Base-by-base conservation (phyloP, 1,140 invertebrate species). In the Frieseomelitta varia region DNA sequence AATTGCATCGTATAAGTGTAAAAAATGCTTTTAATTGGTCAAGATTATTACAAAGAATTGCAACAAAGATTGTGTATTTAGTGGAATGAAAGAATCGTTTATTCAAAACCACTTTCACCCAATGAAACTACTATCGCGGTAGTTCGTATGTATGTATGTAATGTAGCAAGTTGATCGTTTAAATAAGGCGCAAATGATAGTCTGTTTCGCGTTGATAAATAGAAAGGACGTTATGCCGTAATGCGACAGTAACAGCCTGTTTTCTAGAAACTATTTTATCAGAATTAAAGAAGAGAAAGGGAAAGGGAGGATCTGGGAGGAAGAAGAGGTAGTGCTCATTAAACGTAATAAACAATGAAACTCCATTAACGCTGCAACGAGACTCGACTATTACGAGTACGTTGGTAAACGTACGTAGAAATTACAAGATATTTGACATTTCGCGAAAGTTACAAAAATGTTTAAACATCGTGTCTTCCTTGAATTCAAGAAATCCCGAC, bases 51-150 rank as follows among this genome's bases (percentile, higher is more conserved):
- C 67, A 34, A n/a, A 73, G 10, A n/a, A 47, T 47, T 8, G 8
- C 39, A 47, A 47, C 39, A 30, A 53, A 73, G 8, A 17, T 53
- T 39, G 71, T 39, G 15, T n/a, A 17, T 15, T 17, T n/a, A 24
- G n/a, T 27, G 71, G 71, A 73, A 73, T 51, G 30, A 73, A 73
- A 73, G 71, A 73, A 73, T 53, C 71, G 71, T 73, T 51, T 73
- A 55, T 73, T 21, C 47, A 27, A 73, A 55, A 73, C 71, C 71
- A 73, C 71, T 73, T 73, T 73, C 71, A 73, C 71, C 51, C 47
- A 73, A 73, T 73, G 71, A n/a, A 55, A 73, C 71, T 27, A 73
- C 47, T 53, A 55, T 47, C 24, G 71, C 15, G 4, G 30, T 68
- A 30, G 30, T 34, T 68, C 34, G 19, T 68, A 21, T 21, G 19